These are phyloP conservation scores for Tachina grossa DNA, from an alignment of 2,888 invertebrate genomes.

Conservation along the genomic window DNA sequence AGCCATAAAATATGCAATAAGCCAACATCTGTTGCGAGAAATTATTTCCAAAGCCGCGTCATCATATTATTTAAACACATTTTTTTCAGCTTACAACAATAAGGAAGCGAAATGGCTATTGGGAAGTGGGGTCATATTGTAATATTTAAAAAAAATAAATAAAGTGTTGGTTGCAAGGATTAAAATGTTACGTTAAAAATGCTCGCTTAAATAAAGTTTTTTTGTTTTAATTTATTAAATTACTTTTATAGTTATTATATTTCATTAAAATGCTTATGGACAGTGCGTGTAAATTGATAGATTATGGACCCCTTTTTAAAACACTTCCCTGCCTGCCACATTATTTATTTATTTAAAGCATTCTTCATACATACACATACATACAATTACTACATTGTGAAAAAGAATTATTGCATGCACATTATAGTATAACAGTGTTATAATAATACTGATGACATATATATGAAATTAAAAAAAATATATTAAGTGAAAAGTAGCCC, in stretches of 20 bases:
- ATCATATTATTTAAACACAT: constrained; percentile 81
- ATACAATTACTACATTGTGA: background rate
- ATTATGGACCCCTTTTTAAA: constrained; percentile 2
- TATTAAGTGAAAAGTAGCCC: constrained; percentile 46
- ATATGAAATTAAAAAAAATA: constrained; percentile 26
- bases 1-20: constrained; percentile 83
- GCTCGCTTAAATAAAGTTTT: background rate
- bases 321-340: background rate
- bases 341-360: constrained; percentile 32
- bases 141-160: background rate
- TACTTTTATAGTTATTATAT: background rate
- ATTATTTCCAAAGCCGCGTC: constrained; percentile 83
- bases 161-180: background rate
- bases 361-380: background rate
- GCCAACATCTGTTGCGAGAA: constrained; percentile 83
- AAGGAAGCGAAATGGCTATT: background rate
- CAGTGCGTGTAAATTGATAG: background rate
- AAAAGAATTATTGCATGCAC: constrained; percentile 9
- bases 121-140: background rate
- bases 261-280: background rate
- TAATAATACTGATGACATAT: constrained; percentile 7
- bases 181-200: background rate
- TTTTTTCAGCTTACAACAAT: constrained; percentile 42
- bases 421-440: background rate
- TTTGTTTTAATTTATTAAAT: background rate